Percentiles rank a stretch among this genome's conserved stretches.
phyloP scores from a whole-genome alignment of 2,888 invertebrate genomes.

The Pandemis cinnamomeana region DNA sequence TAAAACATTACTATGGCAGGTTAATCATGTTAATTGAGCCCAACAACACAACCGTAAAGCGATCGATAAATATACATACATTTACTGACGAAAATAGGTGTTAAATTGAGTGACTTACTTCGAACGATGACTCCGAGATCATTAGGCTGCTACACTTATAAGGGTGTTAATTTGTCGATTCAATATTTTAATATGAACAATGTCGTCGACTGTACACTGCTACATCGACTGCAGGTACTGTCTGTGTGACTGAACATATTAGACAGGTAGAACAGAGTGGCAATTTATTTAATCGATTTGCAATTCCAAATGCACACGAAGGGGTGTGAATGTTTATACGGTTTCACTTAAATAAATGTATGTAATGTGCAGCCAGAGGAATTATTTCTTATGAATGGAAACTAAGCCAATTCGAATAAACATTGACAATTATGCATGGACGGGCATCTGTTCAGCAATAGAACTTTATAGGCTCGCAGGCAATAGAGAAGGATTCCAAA shows the following conservation, averaged over 20 bases:
- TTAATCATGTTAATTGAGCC: conserved; percentile 69
- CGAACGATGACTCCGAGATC: background rate
- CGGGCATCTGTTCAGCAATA: no score
- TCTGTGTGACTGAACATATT: no score
- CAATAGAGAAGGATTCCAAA: no score
- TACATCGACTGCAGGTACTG: no score
- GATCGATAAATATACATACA: conserved; percentile 21
- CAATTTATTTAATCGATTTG: background rate
- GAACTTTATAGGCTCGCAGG: no score
- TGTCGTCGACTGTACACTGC: no score
- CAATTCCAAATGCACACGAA: background rate
- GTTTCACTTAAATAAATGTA: no score
- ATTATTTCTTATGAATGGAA: no score
- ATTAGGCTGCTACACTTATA: background rate
- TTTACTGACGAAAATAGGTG: conserved; percentile 1
- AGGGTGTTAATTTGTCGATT: conserved; percentile 1
- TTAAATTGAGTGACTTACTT: conserved; percentile 24
- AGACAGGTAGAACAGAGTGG: no score
- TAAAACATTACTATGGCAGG: conserved; percentile 68
- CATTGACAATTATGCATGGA: no score
- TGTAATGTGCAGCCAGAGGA: no score
- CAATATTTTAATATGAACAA: background rate
- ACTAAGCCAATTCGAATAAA: no score
- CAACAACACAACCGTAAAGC: conserved; percentile 58
- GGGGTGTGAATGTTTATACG: background rate